Evolutionary conservation across 2,888 invertebrate genomes (phyloP), one percentile per base, ranked within the genome.

Genomic region (Ligdia adustata): DNA sequence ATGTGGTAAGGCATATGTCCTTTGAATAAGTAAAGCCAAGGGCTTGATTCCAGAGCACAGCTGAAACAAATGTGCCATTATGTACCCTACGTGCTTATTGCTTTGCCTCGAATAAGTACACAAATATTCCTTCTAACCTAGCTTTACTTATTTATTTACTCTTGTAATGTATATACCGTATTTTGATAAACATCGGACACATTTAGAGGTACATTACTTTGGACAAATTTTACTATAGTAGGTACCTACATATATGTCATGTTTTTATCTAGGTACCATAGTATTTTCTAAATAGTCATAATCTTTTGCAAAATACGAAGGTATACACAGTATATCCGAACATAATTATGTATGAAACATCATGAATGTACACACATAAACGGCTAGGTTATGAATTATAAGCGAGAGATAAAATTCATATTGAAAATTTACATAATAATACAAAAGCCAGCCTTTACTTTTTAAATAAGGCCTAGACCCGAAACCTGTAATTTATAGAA

Each of bases 401-500:
- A 32, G 33, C 52, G 41, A 42, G 38, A 50, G 46, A 45, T 41
- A 27, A 52, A 51, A 45, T 48, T 45, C 20, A 32, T 43, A 55
- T 57, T 43, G 40, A 52, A 52, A 41, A 42, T 52, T 48, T 54
- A 32, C 49, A 50, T 56, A 48, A 52, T 45, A 54, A 50, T 49
- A 44, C 45, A 48, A 48, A 55, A 43, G 38, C 40, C 40, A 32
- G 62, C 58, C 62, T 69, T 65, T 66, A 66, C 66, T 71, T 64
- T 66, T 69, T 62, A 65, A 64, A 67, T 64, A 65, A 62, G 58
- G 63, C 64, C 63, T 57, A 48, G 38, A 55, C 54, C 60, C 60
- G 50, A 64, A 68, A 55, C 64, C 55, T 59, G 41, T 69, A 69
- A 75, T 72, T 72, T 73, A 72, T 69, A 64, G 55, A 67, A 68